Conservation (phyloP, 92 coral and sea anemone species). For the Palythoa heliodiscus region DNA sequence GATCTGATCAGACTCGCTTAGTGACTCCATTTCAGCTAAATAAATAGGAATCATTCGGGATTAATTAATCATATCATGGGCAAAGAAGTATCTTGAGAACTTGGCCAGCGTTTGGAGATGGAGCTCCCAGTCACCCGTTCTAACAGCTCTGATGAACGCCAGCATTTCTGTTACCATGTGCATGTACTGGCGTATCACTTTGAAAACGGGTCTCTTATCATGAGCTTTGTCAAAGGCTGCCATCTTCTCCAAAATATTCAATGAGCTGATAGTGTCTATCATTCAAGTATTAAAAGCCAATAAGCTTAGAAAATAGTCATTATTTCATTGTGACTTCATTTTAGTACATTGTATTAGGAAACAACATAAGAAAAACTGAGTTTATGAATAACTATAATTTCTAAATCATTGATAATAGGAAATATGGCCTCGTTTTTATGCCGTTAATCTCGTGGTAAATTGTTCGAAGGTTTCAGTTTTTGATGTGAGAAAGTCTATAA, state of each 20-base stretch:
- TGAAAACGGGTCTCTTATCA: slow-evolving; percentile 50
- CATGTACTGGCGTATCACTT: slow-evolving; percentile 56
- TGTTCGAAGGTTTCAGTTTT: too few species aligned
- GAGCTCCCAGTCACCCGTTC: slow-evolving; percentile 55
- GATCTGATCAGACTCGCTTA: not conserved
- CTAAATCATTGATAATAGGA: not conserved
- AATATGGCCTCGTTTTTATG: too few species aligned
- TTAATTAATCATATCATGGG: slow-evolving; percentile 53
- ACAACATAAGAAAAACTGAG: not conserved
- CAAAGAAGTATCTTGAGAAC: slow-evolving; percentile 55
- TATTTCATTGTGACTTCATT: not conserved
- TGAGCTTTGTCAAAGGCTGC: slow-evolving; percentile 40
- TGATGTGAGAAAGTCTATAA: too few species aligned
- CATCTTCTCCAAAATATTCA: slow-evolving; percentile 48
- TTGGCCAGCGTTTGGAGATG: slow-evolving; percentile 47
- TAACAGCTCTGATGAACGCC: slow-evolving; percentile 53
- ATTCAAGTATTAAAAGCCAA: slow-evolving; percentile 2
- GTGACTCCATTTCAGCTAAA: not conserved
- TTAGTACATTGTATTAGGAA: too few species aligned
- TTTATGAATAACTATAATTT: not conserved
- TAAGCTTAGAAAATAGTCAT: not conserved
- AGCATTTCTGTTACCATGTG: slow-evolving; percentile 54
- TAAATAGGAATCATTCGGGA: slow-evolving; percentile 12
- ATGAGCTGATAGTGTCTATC: slow-evolving; percentile 15
- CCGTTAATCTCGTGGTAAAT: too few species aligned